Conservation (phyloP, 2,888 invertebrate species). For the Asteroscopus sphinx region DNA sequence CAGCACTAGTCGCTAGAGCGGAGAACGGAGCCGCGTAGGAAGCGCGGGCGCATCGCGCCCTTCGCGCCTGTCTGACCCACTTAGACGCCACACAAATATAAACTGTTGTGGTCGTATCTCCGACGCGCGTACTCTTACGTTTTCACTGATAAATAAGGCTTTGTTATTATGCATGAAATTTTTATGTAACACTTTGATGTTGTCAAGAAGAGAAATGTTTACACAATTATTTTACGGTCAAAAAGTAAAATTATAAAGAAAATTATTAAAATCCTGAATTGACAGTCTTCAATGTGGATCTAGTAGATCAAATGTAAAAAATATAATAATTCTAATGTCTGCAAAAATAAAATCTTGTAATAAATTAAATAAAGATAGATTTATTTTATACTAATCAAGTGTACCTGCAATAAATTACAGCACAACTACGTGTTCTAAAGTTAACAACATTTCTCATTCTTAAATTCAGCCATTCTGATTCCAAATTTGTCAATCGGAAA, state of each 20-base stretch:
- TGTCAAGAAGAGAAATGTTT: not conserved
- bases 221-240: no score
- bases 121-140: constrained; percentile 23
- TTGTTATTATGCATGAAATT: constrained; percentile 4
- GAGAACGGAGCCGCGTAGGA: constrained; percentile 68
- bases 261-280: no score
- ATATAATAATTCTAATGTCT: no score
- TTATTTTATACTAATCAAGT: no score
- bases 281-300: no score
- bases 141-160: constrained; percentile 25
- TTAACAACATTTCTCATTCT: not conserved
- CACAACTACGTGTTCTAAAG: no score
- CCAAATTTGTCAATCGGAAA: constrained; percentile 28
- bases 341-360: no score
- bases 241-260: no score
- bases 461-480: constrained; percentile 1
- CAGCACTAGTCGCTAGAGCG: constrained; percentile 57
- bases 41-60: constrained; percentile 78
- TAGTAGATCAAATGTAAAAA: no score
- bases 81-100: constrained; percentile 68
- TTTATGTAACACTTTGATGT: not conserved
- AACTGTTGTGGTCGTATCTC: constrained; percentile 59
- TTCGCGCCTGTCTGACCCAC: constrained; percentile 76
- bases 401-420: no score
- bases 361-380: no score